Percentiles rank a stretch among this genome's conserved stretches.
Evolutionary conservation across 2,113 vertebrate genomes (phyloP).

Genomic region (Chrysochloris asiatica): DNA sequence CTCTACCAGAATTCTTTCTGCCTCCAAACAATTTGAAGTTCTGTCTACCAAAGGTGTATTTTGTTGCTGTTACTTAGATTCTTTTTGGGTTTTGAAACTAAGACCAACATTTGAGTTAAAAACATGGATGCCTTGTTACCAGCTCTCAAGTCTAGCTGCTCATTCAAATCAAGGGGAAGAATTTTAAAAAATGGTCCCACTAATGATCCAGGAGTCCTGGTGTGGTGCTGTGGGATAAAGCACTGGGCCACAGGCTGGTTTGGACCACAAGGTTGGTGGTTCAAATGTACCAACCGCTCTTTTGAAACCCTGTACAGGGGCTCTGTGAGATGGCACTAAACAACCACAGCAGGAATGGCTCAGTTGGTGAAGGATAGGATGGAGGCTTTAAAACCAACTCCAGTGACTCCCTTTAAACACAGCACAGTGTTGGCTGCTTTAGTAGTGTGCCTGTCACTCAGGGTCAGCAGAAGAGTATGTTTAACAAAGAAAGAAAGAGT

Average conservation of each 20-base stretch:
- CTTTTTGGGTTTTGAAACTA: background rate
- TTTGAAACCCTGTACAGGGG: too few species aligned
- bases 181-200: background rate
- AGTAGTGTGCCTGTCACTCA: background rate
- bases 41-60: background rate
- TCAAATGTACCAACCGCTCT: too few species aligned
- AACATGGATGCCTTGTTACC: background rate
- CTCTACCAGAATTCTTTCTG: background rate
- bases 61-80: background rate
- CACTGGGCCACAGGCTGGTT: too few species aligned
- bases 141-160: background rate
- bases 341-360: too few species aligned
- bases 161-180: background rate
- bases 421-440: background rate
- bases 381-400: background rate
- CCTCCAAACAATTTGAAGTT: background rate
- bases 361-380: background rate
- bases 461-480: background rate
- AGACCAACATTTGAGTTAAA: background rate
- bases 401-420: background rate
- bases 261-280: too few species aligned
- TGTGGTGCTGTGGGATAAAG: too few species aligned
- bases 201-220: background rate
- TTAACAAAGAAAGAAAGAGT: background rate
- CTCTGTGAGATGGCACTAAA: too few species aligned